These are phyloP conservation scores for Sminthurides aquaticus DNA, from an alignment of 2,888 invertebrate genomes.

Conservation along the genomic window DNA sequence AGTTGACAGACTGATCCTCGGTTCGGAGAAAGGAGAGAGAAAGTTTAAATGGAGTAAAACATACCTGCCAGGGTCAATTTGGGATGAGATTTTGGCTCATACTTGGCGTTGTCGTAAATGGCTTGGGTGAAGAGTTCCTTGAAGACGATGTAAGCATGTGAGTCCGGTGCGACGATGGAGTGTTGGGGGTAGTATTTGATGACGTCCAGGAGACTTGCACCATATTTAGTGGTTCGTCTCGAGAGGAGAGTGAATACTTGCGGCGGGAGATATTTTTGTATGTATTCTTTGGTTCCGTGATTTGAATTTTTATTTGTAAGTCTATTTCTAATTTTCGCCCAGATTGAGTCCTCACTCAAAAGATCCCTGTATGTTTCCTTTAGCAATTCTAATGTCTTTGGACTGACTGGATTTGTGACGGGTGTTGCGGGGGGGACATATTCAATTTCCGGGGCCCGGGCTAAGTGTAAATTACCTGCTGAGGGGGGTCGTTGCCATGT, in stretches of 20 bases:
- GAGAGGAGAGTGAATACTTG: constrained; percentile 67
- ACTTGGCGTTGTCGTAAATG: constrained; percentile 58
- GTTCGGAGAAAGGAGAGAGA: no score
- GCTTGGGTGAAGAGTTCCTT: constrained; percentile 73
- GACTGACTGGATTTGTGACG: constrained; percentile 24
- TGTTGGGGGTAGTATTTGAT: constrained; percentile 54
- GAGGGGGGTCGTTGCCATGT: constrained; percentile 20
- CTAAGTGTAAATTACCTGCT: constrained; percentile 5
- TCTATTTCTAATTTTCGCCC: constrained; percentile 34
- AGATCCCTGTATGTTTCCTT: constrained; percentile 29
- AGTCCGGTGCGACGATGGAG: constrained; percentile 61
- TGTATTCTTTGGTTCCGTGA: constrained; percentile 43
- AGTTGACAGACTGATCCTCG: no score
- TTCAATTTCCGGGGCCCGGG: constrained; percentile 1
- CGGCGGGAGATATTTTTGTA: constrained; percentile 68
- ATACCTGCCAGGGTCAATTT: constrained; percentile 11
- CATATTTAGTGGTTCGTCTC: constrained; percentile 67
- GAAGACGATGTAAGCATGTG: constrained; percentile 76
- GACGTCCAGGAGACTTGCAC: constrained; percentile 79
- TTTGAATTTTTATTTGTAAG: constrained; percentile 41
- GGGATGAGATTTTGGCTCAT: constrained; percentile 9
- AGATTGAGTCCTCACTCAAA: constrained; percentile 30
- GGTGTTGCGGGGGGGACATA: constrained; percentile 14
- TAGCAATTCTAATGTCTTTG: constrained; percentile 22
- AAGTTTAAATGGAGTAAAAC: no score